Evolutionary conservation across 2,113 vertebrate genomes (phyloP), one percentile per base, ranked within the genome.

Genomic region (Phodopus roborovskii): DNA sequence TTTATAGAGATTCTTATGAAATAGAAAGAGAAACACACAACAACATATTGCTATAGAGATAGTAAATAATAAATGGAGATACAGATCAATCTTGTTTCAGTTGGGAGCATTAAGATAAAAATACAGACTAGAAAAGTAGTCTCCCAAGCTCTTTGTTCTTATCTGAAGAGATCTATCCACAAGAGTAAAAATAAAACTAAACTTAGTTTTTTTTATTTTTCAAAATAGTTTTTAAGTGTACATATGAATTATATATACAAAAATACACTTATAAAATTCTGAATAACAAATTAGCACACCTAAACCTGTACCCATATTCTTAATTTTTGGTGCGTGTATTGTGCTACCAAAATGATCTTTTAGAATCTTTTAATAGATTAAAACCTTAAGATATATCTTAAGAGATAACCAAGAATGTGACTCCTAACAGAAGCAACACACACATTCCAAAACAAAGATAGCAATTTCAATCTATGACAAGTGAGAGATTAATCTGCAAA

Each of bases 101-200:
- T 53, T 7, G n/a, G 8, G 19, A 39, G 79, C 45, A 89, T 70
- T 58, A 64, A 5, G 16, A 85, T 86, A 42, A 82, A 39, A 82
- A 4, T 71, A 20, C 20, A 83, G 13, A 82, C 12, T 79, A 85
- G 19, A 75, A 2, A 88, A 79, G 62, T 4, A 7, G 24, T 85
- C 58, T 74, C 42, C 28, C 15, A 91, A 74, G 68, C 33, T 78
- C 30, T 93, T 7, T 71, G 22, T 4, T 86, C 16, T 91, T 89
- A 62, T 5, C 3, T 4, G 9, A 62, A 33, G 60, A 91, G 48
- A 81, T 45, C 91, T 1, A 64, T 75, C 42, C 28, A n/a, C 22
- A 50, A 16, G 33, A 74, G 8, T 86, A 17, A 96, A 93, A 81
- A 68, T 85, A 81, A 94, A 91, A 88, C 53, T 84, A 16, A 90